These are phyloP conservation scores for Lophotriccus pileatus DNA, from an alignment of 2,797 vertebrate genomes.

Conservation along the genomic window DNA sequence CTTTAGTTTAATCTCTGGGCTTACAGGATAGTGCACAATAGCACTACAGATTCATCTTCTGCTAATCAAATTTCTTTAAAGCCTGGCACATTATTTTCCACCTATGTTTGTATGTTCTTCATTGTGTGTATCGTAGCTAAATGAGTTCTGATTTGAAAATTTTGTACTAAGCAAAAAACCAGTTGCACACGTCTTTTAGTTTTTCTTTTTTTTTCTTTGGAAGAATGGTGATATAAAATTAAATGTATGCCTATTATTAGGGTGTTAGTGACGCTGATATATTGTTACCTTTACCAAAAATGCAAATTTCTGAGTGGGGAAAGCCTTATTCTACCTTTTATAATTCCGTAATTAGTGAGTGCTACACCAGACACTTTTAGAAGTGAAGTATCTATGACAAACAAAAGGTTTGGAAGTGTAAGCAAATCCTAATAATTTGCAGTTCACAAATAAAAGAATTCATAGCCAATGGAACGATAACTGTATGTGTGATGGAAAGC, in stretches of 20 bases:
- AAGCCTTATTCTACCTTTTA: slow-evolving; percentile 66
- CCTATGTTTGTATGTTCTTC: slow-evolving; percentile 33
- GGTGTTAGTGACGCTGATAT: slow-evolving; percentile 32
- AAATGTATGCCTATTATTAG: slow-evolving; percentile 42
- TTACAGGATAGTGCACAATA: slow-evolving; percentile 3
- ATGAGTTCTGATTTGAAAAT: slow-evolving; percentile 21
- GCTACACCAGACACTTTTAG: slow-evolving; percentile 37
- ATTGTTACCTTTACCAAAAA: slow-evolving; percentile 60
- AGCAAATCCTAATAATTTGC: slow-evolving; percentile 27
- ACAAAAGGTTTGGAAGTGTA: slow-evolving; percentile 8
- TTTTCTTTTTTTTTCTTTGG: neutral
- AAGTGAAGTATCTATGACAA: slow-evolving; percentile 40
- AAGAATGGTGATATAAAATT: slow-evolving; percentile 27
- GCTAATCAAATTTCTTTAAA: neutral
- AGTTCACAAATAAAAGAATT: slow-evolving; percentile 44
- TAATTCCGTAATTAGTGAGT: slow-evolving; percentile 52
- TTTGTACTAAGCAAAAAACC: slow-evolving; percentile 46
- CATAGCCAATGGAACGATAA: slow-evolving; percentile 6
- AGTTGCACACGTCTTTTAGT: slow-evolving; percentile 22
- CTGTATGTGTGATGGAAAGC: neutral
- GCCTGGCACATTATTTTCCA: slow-evolving; percentile 33
- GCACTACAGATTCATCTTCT: slow-evolving; percentile 24
- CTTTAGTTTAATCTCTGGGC: neutral
- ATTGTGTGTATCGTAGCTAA: slow-evolving; percentile 30
- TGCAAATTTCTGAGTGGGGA: slow-evolving; percentile 14